Conservation (phyloP, 2,797 vertebrate genomes). For the Xyrichtys novacula region DNA sequence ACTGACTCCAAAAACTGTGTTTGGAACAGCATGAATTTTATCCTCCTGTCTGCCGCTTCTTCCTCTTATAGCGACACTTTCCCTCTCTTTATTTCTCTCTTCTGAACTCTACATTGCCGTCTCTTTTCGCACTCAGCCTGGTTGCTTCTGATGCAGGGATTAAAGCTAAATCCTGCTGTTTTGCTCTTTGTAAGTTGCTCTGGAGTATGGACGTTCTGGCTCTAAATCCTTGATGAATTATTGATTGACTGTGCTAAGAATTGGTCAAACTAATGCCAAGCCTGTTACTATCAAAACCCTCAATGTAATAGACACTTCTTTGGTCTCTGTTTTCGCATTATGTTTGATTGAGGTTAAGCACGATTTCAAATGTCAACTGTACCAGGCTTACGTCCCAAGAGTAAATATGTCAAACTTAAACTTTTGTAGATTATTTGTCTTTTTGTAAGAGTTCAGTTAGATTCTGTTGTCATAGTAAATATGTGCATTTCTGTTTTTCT, state of each 20-base stretch:
- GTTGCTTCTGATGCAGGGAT: slow-evolving; percentile 16
- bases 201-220: background rate
- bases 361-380: background rate
- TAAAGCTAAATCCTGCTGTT: slow-evolving; percentile 16
- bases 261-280: background rate
- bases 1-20: too few species aligned
- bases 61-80: slow-evolving; percentile 20
- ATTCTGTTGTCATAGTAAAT: too few species aligned
- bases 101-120: slow-evolving; percentile 21
- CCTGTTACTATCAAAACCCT: background rate
- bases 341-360: background rate
- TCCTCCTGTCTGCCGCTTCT: slow-evolving; percentile 11
- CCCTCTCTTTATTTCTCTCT: slow-evolving; percentile 15
- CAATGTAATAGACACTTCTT: background rate
- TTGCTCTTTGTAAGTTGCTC: slow-evolving; percentile 18
- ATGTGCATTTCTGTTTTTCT: too few species aligned
- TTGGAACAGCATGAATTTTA: background rate
- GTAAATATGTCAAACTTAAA: background rate
- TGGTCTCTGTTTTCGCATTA: background rate
- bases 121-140: background rate
- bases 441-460: too few species aligned
- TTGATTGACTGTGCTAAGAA: slow-evolving; percentile 15
- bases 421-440: too few species aligned
- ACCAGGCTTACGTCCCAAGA: background rate
- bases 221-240: slow-evolving; percentile 14